A percentile compares a stretch with the other conserved stretches of the same genome.
Evolutionary conservation across 23 tunicate genomes (phyloP).

Genomic region (Aplidium turbinatum): DNA sequence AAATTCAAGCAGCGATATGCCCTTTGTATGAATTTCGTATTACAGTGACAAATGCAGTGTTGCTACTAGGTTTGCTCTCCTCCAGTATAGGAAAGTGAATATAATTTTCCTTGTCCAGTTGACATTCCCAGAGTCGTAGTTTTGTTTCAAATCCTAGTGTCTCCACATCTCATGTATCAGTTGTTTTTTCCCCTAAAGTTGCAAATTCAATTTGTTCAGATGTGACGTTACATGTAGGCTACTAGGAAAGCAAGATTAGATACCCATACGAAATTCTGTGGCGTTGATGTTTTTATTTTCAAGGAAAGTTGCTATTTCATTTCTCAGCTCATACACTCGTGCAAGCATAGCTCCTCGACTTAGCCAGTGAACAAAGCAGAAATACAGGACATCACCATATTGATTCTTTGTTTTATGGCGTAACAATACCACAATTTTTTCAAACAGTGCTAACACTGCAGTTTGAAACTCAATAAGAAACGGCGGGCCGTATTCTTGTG

Average conservation of each 20-base stretch:
- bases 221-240: constrained; percentile 52
- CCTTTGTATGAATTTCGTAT: constrained; percentile 17
- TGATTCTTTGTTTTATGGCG: too few species aligned
- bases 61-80: too few species aligned
- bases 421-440: too few species aligned
- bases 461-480: too few species aligned
- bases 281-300: constrained; percentile 44
- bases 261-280: constrained; percentile 45
- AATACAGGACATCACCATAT: too few species aligned
- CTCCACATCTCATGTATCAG: constrained; percentile 59
- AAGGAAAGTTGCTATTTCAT: constrained; percentile 47
- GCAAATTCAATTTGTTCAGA: constrained; percentile 45
- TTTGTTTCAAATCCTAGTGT: too few species aligned
- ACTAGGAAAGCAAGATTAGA: constrained; percentile 42
- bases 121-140: too few species aligned
- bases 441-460: too few species aligned
- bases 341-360: constrained; percentile 54
- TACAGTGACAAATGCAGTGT: constrained; percentile 32
- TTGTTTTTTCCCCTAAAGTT: constrained; percentile 40
- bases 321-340: constrained; percentile 52
- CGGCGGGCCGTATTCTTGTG: too few species aligned
- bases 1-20: constrained; percentile 32
- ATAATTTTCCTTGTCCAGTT: too few species aligned
- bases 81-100: too few species aligned
- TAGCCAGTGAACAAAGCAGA: too few species aligned